phyloP scores from a whole-genome alignment of 2,797 vertebrate species.

The Enteromius trimaculatus region DNA sequence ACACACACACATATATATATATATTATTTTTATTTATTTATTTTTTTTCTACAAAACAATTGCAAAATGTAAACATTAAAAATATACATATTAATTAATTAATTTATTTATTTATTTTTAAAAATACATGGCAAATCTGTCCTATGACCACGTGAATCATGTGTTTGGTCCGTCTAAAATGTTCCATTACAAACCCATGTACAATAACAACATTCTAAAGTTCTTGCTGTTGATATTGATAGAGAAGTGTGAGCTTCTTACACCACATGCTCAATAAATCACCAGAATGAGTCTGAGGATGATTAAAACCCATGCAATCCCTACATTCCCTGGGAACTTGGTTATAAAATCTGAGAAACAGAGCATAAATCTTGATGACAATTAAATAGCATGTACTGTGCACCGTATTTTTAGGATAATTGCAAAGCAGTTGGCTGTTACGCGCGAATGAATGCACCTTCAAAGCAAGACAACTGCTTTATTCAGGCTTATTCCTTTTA shows the following conservation, averaged over 20 bases:
- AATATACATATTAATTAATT: background rate
- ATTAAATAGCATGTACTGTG: slow-evolving; percentile 39
- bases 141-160: background rate
- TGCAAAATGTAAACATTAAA: background rate
- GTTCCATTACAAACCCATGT: background rate
- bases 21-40: too few relatives aligned
- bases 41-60: background rate
- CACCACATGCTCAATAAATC: slow-evolving; percentile 38
- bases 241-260: slow-evolving; percentile 24
- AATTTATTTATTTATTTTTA: too few relatives aligned
- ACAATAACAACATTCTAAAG: slow-evolving; percentile 1
- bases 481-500: slow-evolving; percentile 21
- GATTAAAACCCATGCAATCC: slow-evolving; percentile 19
- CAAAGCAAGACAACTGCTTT: slow-evolving; percentile 5
- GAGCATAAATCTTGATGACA: slow-evolving; percentile 53
- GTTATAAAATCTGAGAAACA: slow-evolving; percentile 33
- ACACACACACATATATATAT: too few relatives aligned
- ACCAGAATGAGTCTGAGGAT: slow-evolving; percentile 24
- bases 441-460: slow-evolving; percentile 19
- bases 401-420: slow-evolving; percentile 29
- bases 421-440: slow-evolving; percentile 40
- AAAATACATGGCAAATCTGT: background rate
- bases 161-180: background rate
- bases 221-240: slow-evolving; percentile 17
- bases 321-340: slow-evolving; percentile 36